A percentile compares a stretch with the other conserved stretches of the same genome.
Conservation (phyloP, 2,113 vertebrate genomes). For the Ivindomyrus marchei region DNA sequence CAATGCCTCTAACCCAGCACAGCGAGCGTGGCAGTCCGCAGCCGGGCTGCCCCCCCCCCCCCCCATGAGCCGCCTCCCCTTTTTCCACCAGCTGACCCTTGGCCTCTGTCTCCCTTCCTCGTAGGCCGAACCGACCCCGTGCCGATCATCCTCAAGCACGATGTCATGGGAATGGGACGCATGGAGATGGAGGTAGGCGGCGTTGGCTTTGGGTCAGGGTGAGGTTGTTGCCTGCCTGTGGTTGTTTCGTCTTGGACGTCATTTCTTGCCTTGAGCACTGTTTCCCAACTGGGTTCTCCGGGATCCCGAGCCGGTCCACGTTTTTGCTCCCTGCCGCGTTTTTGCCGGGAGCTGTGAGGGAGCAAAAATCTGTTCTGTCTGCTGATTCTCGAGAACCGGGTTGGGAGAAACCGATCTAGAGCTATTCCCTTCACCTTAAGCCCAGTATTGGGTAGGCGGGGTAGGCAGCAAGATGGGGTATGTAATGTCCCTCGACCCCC, state of each 20-base stretch:
- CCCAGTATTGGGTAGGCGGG: background rate
- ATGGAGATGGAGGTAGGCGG: slow-evolving; percentile 95
- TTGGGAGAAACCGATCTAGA: background rate
- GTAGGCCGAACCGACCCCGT: slow-evolving; percentile 96
- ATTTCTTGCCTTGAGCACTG: background rate
- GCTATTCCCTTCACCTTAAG: background rate
- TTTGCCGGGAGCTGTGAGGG: background rate
- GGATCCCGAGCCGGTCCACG: background rate
- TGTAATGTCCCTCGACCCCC: background rate
- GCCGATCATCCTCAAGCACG: slow-evolving; percentile 96
- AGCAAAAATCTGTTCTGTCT: background rate
- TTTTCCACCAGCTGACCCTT: background rate
- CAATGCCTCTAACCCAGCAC: slow-evolving; percentile 66
- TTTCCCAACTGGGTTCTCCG: no score
- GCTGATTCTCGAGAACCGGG: background rate
- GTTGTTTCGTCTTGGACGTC: background rate
- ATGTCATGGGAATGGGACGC: slow-evolving; percentile 99
- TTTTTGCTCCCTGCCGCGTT: background rate
- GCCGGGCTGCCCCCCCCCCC: slow-evolving; percentile 21
- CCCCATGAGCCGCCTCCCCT: background rate
- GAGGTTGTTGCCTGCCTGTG: background rate
- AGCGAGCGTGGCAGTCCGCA: slow-evolving; percentile 59
- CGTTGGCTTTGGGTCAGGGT: background rate
- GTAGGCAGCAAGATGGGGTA: background rate
- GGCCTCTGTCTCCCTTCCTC: background rate